Evolutionary conservation across 2,113 vertebrate genomes (phyloP).

Genomic region (Fulmarus glacialis): DNA sequence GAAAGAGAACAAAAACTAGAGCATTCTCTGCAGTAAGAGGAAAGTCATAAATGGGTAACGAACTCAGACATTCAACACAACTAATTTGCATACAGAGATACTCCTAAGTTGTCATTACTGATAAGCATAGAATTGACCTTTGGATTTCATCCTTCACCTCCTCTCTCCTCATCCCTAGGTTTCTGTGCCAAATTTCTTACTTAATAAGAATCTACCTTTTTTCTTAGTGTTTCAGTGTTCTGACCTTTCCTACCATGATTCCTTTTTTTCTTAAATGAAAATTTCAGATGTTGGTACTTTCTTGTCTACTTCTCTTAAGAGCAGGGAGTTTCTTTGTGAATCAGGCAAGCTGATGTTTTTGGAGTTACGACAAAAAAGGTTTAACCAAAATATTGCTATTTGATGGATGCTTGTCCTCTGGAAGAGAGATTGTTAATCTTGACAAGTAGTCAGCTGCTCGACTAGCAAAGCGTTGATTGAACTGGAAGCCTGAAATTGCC

Average conservation of each 20-base stretch:
- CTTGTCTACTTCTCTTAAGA: background rate
- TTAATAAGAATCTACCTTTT: background rate
- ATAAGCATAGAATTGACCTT: background rate
- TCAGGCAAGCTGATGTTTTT: background rate
- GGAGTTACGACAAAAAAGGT: rapidly evolving
- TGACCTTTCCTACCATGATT: background rate
- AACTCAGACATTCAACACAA: rapidly evolving
- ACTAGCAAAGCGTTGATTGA: background rate
- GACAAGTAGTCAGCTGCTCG: background rate
- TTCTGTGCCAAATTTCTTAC: background rate
- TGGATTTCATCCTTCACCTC: background rate
- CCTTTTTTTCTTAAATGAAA: background rate
- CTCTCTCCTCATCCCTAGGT: background rate
- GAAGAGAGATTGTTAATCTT: background rate
- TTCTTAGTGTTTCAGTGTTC: background rate
- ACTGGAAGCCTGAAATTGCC: background rate
- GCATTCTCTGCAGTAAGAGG: background rate
- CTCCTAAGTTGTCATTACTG: background rate
- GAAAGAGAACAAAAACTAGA: background rate
- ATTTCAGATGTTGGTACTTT: background rate
- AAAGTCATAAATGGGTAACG: rapidly evolving
- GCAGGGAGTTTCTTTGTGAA: background rate
- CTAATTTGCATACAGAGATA: background rate
- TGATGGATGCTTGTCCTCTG: background rate
- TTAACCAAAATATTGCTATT: background rate